Conservation (phyloP, 2,797 vertebrate genomes). For the Bradypodion ventrale region DNA sequence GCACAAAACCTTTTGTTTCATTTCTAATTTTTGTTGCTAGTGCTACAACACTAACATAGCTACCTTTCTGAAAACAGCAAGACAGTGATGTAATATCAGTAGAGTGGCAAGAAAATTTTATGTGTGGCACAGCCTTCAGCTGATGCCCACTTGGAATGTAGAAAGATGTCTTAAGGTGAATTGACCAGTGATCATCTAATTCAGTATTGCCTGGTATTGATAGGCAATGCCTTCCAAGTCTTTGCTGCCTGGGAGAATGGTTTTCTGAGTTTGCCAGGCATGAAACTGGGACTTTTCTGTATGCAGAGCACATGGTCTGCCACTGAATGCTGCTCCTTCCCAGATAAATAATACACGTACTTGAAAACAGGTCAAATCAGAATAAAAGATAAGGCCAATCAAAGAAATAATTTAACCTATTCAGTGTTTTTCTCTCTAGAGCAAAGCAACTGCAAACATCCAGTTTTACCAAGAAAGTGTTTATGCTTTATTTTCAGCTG, state of each 20-base stretch:
- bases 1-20: no score
- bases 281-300: neutral
- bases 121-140: neutral
- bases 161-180: neutral
- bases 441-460: neutral
- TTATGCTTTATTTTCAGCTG: neutral
- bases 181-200: neutral
- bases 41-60: no score
- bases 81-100: neutral
- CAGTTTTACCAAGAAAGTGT: neutral
- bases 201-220: neutral
- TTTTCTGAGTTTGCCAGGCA: neutral
- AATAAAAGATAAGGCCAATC: neutral
- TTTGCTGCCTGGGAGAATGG: neutral
- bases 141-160: neutral
- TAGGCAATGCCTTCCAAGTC: neutral
- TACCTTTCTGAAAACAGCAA: neutral
- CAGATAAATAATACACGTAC: neutral
- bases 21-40: no score
- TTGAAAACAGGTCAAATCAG: neutral
- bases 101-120: neutral
- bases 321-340: neutral
- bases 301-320: neutral
- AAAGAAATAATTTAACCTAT: neutral
- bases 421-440: neutral